Conservation (phyloP, 2,888 invertebrate genomes). For the Diloba caeruleocephala region DNA sequence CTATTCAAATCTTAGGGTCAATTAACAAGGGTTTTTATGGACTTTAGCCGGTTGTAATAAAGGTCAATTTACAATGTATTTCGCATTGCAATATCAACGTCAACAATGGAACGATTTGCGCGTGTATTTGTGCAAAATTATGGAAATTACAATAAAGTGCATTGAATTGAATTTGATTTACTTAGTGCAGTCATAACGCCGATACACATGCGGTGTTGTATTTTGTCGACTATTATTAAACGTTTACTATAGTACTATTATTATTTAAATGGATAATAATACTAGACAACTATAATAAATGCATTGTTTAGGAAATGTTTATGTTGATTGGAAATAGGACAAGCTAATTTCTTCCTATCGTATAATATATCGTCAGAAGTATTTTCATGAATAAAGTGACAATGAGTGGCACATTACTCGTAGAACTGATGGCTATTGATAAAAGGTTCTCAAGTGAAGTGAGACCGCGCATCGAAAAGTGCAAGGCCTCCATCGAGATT, state of each 20-base stretch:
- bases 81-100: constrained; percentile 1
- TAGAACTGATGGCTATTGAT: too few relatives aligned
- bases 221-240: constrained; percentile 1
- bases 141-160: constrained; percentile 30
- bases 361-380: too few relatives aligned
- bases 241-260: too few relatives aligned
- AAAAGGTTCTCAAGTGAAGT: too few relatives aligned
- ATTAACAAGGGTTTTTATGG: constrained; percentile 7
- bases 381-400: too few relatives aligned
- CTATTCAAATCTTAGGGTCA: constrained; percentile 49
- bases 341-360: too few relatives aligned
- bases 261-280: neutral
- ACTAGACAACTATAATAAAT: too few relatives aligned
- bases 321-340: too few relatives aligned
- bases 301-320: too few relatives aligned
- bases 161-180: constrained; percentile 36
- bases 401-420: too few relatives aligned
- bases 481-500: too few relatives aligned
- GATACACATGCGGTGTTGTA: constrained; percentile 14
- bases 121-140: constrained; percentile 38
- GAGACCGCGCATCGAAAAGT: too few relatives aligned
- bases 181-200: constrained; percentile 27
- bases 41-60: constrained; percentile 17
- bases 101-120: constrained; percentile 58
- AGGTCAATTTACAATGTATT: constrained; percentile 19